Evolutionary conservation across 1,140 invertebrate species (phyloP).

Genomic region (Hylaeus anthracinus): DNA sequence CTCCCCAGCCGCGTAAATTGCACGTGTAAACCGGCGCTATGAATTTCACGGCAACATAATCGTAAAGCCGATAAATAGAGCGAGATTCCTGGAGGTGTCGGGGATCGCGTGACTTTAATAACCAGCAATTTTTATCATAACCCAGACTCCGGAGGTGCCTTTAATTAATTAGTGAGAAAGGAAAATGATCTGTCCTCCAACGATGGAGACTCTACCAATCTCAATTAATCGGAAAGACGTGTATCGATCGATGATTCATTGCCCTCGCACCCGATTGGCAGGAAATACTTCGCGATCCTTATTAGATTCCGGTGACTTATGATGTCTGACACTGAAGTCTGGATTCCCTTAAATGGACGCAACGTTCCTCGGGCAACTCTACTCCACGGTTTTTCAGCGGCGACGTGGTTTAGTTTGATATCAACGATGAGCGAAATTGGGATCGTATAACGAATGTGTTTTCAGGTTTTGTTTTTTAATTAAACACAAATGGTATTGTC

Average conservation of each 20-base stretch:
- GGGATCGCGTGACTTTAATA: constrained; percentile 17
- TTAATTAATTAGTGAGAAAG: constrained; percentile 46
- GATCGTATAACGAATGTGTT: too few species aligned
- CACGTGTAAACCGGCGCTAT: constrained; percentile 42
- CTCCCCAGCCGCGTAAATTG: constrained; percentile 26
- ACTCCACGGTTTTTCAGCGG: not conserved
- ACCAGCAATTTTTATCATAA: constrained; percentile 56
- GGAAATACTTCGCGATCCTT: constrained; percentile 31
- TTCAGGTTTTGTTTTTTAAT: too few species aligned
- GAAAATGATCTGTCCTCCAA: not conserved
- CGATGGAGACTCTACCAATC: constrained; percentile 14
- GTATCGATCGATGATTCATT: constrained; percentile 15
- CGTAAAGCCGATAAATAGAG: constrained; percentile 62
- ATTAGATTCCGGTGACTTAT: constrained; percentile 22
- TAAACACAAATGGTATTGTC: too few species aligned
- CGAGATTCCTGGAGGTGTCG: constrained; percentile 50
- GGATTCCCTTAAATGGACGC: constrained; percentile 9
- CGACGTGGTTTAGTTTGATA: too few species aligned
- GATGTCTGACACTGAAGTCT: not conserved
- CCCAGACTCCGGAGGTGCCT: constrained; percentile 25
- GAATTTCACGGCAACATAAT: constrained; percentile 57
- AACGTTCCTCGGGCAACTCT: not conserved
- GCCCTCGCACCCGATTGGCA: not conserved
- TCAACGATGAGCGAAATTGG: too few species aligned
- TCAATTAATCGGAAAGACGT: constrained; percentile 38